A percentile compares a stretch with the other conserved stretches of the same genome.
Evolutionary conservation across 2,888 invertebrate species (phyloP).

Genomic region (Trachelus iudaicus): DNA sequence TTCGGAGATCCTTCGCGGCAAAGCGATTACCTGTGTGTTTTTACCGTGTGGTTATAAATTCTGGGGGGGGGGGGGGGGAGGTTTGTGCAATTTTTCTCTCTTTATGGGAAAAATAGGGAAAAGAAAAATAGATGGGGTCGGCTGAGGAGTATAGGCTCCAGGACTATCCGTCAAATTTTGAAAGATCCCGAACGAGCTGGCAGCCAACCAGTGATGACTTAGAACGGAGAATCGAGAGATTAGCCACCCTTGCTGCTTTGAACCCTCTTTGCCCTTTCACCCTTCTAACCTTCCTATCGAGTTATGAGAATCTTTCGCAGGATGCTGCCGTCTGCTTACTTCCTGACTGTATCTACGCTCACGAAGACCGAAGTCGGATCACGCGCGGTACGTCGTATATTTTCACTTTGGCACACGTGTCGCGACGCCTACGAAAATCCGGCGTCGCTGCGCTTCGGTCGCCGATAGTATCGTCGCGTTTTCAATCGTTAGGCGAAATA

Average conservation of each 20-base stretch:
- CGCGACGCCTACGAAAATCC: slow-evolving; percentile 45
- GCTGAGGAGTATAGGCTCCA: not conserved
- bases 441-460: not conserved
- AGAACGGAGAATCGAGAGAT: slow-evolving; percentile 50
- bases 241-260: slow-evolving; percentile 42
- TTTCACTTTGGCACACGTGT: slow-evolving; percentile 66
- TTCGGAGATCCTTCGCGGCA: not conserved
- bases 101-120: not conserved
- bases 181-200: not conserved
- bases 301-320: slow-evolving; percentile 58
- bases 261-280: slow-evolving; percentile 23
- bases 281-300: slow-evolving; percentile 47
- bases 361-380: slow-evolving; percentile 47
- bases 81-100: not conserved
- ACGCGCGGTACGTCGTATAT: slow-evolving; percentile 59
- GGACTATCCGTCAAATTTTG: not conserved
- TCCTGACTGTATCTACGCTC: slow-evolving; percentile 15
- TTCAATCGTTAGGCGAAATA: not conserved
- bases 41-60: not conserved
- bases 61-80: no score
- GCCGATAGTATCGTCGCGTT: not conserved
- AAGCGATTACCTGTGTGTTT: not conserved
- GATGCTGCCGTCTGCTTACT: not conserved
- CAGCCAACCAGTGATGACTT: slow-evolving; percentile 19
- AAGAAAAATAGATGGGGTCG: not conserved